Base-by-base conservation (phyloP, 2,113 vertebrate genomes). In the Coturnix japonica region DNA sequence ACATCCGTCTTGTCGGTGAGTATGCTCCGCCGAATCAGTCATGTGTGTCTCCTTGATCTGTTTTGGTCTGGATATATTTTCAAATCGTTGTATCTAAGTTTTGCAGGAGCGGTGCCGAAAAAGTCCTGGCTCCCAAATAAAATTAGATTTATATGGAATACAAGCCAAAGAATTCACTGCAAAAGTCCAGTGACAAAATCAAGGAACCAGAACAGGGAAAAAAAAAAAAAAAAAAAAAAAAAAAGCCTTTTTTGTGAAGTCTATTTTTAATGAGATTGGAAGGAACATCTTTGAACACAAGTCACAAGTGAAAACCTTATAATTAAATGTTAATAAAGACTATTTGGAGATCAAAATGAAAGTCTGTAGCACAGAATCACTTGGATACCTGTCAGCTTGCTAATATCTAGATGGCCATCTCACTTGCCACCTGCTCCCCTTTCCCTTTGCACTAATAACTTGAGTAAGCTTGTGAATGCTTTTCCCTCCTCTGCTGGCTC, bases 41-140 rank as follows among this genome's bases (percentile, higher is more conserved):
- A 78, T 96, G 95, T 95, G 96, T 94, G 96, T 93, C 94, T 88
- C 93, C 96, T 94, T 96, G 96, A 96, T 97, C 96, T 96, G 95
- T 80, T 96, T 97, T 95, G 92, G 93, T 94, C 97, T 97, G 96
- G 94, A 95, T 51, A 81, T 73, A 94, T 87, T 97, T 96, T 97
- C 97, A 97, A 65, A 96, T 87, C 1, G 39, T 91, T 30, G 71
- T 90, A 93, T 96, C 96, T 96, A 96, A 96, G 93, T 96, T 97
- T 84, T 91, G 84, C 33, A 96, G 97, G 95, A 98, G 92, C 83
- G 6, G 81, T 95, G 97, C 97, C 76, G 95, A 96, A 96, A 97
- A 97, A 85, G 87, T 95, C 96, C 96, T 97, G 97, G 97, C 96
- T 97, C 84, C 64, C 66, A 78, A 95, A 95, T 43, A 78, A 95